These are phyloP conservation scores for Lumbricus terrestris DNA, from an alignment of 2,888 invertebrate genomes.

Conservation along the genomic window DNA sequence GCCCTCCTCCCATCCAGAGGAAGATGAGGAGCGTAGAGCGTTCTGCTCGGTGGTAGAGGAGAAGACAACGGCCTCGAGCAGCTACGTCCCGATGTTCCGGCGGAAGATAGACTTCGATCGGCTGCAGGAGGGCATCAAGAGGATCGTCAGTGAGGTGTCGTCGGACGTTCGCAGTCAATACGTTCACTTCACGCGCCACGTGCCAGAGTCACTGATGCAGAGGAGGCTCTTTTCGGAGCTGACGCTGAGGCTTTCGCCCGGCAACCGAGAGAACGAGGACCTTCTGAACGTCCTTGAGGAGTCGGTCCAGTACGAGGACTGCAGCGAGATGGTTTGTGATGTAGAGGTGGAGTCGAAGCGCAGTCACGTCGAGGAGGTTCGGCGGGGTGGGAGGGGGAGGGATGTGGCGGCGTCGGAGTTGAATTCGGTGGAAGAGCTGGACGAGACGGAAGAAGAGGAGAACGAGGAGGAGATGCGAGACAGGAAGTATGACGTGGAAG, in stretches of 20 bases:
- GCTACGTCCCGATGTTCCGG: conserved; percentile 15
- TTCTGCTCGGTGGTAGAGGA: neutral
- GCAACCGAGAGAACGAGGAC: conserved; percentile 22
- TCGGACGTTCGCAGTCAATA: conserved; percentile 33
- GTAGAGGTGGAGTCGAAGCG: neutral
- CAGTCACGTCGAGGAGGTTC: neutral
- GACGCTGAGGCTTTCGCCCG: conserved; percentile 25
- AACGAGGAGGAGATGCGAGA: neutral
- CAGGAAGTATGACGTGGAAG: neutral
- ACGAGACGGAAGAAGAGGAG: neutral
- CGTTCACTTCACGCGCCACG: conserved; percentile 8
- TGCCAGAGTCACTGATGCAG: conserved; percentile 27
- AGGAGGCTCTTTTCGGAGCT: conserved; percentile 30
- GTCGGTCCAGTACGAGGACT: conserved; percentile 20
- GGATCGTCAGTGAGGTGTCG: conserved; percentile 38
- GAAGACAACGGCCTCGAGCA: neutral
- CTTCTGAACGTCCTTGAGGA: conserved; percentile 20
- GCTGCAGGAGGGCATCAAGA: conserved; percentile 38
- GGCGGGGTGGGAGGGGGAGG: neutral
- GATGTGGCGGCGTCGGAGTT: neutral
- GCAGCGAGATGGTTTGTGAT: neutral
- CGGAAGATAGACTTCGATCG: conserved; percentile 36
- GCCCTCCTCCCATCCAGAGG: too few relatives aligned
- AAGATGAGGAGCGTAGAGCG: neutral
- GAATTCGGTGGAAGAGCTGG: neutral